These are phyloP conservation scores for Zaprionus lineosus DNA, from an alignment of 2,888 invertebrate genomes.

Conservation along the genomic window DNA sequence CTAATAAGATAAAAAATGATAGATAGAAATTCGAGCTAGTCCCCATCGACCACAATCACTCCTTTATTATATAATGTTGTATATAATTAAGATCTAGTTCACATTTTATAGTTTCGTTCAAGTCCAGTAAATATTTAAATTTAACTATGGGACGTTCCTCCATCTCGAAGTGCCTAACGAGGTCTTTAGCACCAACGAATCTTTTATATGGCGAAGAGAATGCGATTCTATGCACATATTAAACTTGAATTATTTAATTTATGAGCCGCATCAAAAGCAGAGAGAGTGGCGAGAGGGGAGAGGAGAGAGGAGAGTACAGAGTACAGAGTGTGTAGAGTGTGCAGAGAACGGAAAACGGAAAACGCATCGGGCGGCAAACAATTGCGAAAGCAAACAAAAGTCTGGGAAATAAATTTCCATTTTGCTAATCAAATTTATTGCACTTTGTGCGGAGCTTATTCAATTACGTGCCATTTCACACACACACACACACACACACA, in stretches of 20 bases:
- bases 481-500: conserved; percentile 20
- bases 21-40: too few species aligned
- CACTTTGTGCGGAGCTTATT: conserved; percentile 74
- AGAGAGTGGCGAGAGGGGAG: background rate
- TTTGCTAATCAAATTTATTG: conserved; percentile 79
- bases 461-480: conserved; percentile 60
- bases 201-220: conserved; percentile 28
- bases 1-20: too few species aligned
- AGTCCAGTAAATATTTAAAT: too few species aligned
- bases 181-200: conserved; percentile 59
- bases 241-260: conserved; percentile 74
- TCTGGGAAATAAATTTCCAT: conserved; percentile 75
- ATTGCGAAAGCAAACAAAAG: conserved; percentile 45
- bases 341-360: background rate
- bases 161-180: too few species aligned
- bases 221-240: conserved; percentile 19
- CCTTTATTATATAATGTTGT: too few species aligned
- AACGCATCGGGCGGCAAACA: conserved; percentile 59
- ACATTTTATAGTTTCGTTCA: too few species aligned
- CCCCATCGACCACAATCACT: too few species aligned
- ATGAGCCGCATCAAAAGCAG: conserved; percentile 66
- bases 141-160: too few species aligned
- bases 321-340: background rate
- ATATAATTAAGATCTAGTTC: too few species aligned
- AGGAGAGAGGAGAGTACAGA: background rate